These are phyloP conservation scores for Blastobasis adustella DNA, from an alignment of 2,888 invertebrate species.

Conservation along the genomic window DNA sequence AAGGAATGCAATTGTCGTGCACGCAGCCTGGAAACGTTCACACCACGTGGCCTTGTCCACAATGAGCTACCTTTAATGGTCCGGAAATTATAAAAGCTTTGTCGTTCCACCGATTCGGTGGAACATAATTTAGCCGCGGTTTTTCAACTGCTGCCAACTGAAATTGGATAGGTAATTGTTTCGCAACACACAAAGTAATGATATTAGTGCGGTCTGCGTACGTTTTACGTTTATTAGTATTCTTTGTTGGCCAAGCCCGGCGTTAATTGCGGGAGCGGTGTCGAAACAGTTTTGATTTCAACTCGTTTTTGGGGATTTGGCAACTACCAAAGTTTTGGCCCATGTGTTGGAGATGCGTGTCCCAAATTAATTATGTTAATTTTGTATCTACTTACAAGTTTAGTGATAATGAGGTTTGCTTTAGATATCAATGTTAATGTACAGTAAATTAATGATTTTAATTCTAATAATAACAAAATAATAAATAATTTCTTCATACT, in stretches of 20 bases:
- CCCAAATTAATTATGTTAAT: too few relatives aligned
- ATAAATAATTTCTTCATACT: too few relatives aligned
- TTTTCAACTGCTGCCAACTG: slow-evolving; percentile 19
- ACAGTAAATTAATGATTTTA: too few relatives aligned
- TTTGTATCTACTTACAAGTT: too few relatives aligned
- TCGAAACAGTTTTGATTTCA: background rate
- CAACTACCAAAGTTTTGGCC: background rate
- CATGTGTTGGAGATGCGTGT: too few relatives aligned
- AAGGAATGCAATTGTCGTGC: slow-evolving; percentile 62
- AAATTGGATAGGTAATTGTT: slow-evolving; percentile 38
- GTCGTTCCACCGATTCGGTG: slow-evolving; percentile 39
- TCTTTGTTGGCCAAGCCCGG: slow-evolving; percentile 1
- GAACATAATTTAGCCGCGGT: slow-evolving; percentile 36
- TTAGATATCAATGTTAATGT: too few relatives aligned
- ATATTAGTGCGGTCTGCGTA: slow-evolving; percentile 15
- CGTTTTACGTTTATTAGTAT: slow-evolving; percentile 12
- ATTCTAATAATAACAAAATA: too few relatives aligned
- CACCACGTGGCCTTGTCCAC: slow-evolving; percentile 52
- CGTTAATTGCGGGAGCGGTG: background rate
- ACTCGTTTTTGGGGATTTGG: background rate
- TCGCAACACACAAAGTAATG: slow-evolving; percentile 30
- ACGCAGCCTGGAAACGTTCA: slow-evolving; percentile 42
- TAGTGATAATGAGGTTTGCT: too few relatives aligned
- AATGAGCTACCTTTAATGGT: slow-evolving; percentile 53
- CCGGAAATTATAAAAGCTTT: slow-evolving; percentile 61